Evolutionary conservation across 2,888 invertebrate species (phyloP).

Genomic region (Lasioglossum leucozonium): DNA sequence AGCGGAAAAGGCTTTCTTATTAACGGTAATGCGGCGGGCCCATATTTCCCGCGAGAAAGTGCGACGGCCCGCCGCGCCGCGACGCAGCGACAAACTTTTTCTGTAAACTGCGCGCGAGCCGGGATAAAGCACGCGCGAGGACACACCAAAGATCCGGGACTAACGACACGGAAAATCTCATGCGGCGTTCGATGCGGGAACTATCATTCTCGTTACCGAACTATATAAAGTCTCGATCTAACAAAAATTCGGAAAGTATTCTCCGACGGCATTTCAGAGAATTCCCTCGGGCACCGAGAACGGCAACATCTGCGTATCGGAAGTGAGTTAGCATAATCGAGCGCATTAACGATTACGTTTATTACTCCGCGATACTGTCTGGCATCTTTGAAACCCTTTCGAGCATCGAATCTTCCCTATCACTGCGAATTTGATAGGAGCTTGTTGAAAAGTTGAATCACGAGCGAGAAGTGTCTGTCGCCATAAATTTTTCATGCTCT

Average conservation of each 20-base stretch:
- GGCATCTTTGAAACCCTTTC: background rate
- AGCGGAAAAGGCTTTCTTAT: conserved; percentile 21
- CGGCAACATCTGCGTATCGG: conserved; percentile 15
- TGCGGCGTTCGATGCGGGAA: conserved; percentile 45
- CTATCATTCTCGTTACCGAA: conserved; percentile 53
- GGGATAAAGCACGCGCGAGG: conserved; percentile 28
- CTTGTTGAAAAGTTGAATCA: background rate
- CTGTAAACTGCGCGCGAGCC: conserved; percentile 43
- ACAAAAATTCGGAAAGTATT: too few relatives aligned
- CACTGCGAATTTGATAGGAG: background rate
- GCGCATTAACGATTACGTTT: background rate
- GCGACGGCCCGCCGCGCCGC: conserved; percentile 4
- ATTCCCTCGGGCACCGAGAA: background rate
- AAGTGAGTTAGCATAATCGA: conserved; percentile 26
- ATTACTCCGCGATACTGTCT: background rate
- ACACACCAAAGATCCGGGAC: conserved; percentile 56
- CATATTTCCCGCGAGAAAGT: conserved; percentile 32
- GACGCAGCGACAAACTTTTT: conserved; percentile 38
- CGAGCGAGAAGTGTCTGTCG: background rate
- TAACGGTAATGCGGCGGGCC: conserved; percentile 28
- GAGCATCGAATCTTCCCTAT: background rate
- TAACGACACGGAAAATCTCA: conserved; percentile 70
- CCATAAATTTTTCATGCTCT: background rate
- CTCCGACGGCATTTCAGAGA: too few relatives aligned
- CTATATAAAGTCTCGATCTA: background rate